Percentiles rank a stretch among this genome's conserved stretches.
phyloP scores from a whole-genome alignment of 2,888 invertebrate species.

The Teinopalpus imperialis region DNA sequence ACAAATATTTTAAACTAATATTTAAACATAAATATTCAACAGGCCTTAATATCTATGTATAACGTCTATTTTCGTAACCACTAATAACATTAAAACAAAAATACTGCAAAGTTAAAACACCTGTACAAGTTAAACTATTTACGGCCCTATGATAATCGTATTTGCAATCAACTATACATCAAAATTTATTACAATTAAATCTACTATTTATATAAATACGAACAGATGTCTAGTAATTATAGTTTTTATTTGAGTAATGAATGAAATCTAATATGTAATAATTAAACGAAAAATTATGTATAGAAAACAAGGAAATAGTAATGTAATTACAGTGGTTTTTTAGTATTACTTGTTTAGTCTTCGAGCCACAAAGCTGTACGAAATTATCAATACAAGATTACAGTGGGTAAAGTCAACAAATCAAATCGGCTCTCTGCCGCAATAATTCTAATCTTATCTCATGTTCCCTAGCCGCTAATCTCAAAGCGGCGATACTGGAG shows the following conservation, averaged over 20 bases:
- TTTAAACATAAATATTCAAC: slow-evolving; percentile 26
- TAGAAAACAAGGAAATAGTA: neutral
- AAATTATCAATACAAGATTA: slow-evolving; percentile 3
- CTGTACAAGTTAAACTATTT: slow-evolving; percentile 8
- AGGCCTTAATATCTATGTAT: slow-evolving; percentile 15
- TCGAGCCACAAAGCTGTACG: slow-evolving; percentile 1
- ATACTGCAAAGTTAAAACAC: slow-evolving; percentile 17
- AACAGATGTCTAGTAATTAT: too few species aligned
- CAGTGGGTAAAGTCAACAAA: slow-evolving; percentile 50
- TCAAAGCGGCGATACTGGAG: slow-evolving; percentile 92
- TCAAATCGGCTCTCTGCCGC: slow-evolving; percentile 84
- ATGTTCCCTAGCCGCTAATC: slow-evolving; percentile 94
- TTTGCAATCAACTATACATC: neutral
- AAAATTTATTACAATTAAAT: too few species aligned
- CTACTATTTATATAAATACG: too few species aligned
- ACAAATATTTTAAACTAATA: slow-evolving; percentile 16
- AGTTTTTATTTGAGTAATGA: too few species aligned
- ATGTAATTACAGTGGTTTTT: neutral
- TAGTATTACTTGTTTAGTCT: neutral
- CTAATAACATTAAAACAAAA: slow-evolving; percentile 17
- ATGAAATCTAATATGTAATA: too few species aligned
- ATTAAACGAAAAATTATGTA: too few species aligned
- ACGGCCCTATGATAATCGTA: neutral
- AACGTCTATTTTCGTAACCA: slow-evolving; percentile 16
- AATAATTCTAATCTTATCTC: slow-evolving; percentile 90